Evolutionary conservation across 2,888 invertebrate genomes (phyloP), one percentile per base, ranked within the genome.

Genomic region (Pammene aurita): DNA sequence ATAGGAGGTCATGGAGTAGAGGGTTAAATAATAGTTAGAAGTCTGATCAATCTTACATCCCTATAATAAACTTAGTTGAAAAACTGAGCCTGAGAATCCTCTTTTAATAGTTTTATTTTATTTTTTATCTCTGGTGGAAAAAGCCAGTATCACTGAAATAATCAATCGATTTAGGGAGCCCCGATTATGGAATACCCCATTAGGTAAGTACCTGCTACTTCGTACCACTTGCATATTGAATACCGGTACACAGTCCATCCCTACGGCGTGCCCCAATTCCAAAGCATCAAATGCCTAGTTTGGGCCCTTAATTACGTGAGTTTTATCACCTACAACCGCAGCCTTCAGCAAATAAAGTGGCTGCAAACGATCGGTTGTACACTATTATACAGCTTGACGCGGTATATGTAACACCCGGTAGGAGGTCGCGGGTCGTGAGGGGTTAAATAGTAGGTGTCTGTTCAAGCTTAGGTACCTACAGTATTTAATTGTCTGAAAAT

Each of bases 261-360:
- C 60, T 60, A 60, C 44, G 1, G 13, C 41, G 7, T 60, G 60
- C 46, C 60, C 60, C 16, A 48, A 14, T 60, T 60, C 60, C 14
- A 13, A 48, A 35, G 34, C 46, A 48, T 60, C 60, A 34, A 48
- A 60, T 60, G 44, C 14, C 46, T 14, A 34, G 11, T n/a, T 5
- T 10, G 9, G 26, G 16, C 26, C 46, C 9, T 14, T 48, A 35
- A 60, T 60, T 14, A 48, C 46, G 60, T 14, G 16, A 14, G 11
- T 48, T 60, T 60, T 60, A 60, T 60, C 60, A 60, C 60, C 60
- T 60, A 16, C 46, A 60, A 60, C 60, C 5, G 44, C 44, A 44
- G 26, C 14, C 16, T 26, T 26, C 26, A 16, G 9, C 16, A 16
- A 18, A 16, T 55, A 16, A 46, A 58, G 58, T 44, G 58, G 58